Evolutionary conservation across 2,888 invertebrate genomes (phyloP).

Genomic region (Coelopa pilipes): DNA sequence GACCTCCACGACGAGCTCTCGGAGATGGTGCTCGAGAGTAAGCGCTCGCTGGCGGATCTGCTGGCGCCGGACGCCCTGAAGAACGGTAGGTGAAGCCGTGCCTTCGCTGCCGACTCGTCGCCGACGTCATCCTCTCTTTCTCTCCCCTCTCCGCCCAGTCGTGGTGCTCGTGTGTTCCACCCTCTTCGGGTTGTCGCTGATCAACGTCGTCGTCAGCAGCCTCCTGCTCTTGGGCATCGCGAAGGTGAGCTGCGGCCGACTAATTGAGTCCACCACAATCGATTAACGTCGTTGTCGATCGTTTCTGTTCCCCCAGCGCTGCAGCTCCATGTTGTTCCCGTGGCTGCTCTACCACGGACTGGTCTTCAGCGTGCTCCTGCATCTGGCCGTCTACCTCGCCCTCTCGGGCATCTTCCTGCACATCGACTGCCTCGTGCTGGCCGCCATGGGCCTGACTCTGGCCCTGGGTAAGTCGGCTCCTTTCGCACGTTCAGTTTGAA

Average conservation of each 20-base stretch:
- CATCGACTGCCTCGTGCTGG: constrained; percentile 51
- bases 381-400: constrained; percentile 45
- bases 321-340: constrained; percentile 50
- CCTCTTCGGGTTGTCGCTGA: constrained; percentile 52
- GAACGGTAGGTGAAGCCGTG: no score
- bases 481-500: neutral
- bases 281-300: no score
- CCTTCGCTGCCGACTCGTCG: no score
- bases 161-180: constrained; percentile 51
- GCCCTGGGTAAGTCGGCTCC: constrained; percentile 46
- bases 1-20: constrained; percentile 49
- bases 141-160: neutral
- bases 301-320: constrained; percentile 42
- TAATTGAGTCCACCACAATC: neutral
- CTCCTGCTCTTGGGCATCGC: constrained; percentile 54
- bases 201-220: constrained; percentile 51
- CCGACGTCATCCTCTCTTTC: neutral
- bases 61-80: no score
- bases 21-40: neutral
- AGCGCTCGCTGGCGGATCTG: no score
- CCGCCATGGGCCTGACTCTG: constrained; percentile 48
- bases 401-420: constrained; percentile 51
- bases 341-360: constrained; percentile 56
- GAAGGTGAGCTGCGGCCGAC: constrained; percentile 43
- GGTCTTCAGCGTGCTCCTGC: constrained; percentile 52